These are phyloP conservation scores for Gila robusta DNA, from an alignment of 2,797 vertebrate genomes.

Conservation along the genomic window DNA sequence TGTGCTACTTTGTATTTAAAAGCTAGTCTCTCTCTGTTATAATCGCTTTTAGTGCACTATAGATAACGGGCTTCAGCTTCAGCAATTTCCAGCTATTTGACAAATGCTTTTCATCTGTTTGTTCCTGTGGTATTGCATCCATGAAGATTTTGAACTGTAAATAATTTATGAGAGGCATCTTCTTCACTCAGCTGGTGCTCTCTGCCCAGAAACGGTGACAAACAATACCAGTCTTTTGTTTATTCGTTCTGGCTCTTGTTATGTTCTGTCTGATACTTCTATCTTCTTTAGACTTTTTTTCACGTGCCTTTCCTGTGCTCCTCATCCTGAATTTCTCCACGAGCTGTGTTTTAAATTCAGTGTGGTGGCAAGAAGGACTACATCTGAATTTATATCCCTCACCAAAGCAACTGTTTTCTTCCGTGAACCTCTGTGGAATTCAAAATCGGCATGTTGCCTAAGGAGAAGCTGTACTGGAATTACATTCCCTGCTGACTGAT, in stretches of 20 bases:
- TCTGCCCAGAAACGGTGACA: constrained; percentile 6
- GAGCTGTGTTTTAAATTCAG: constrained; percentile 22
- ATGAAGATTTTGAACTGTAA: constrained; percentile 56
- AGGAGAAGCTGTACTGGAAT: constrained; percentile 66
- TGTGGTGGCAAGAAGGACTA: constrained; percentile 10
- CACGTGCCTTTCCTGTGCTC: neutral
- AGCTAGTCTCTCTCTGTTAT: constrained; percentile 29
- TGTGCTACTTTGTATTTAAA: constrained; percentile 44
- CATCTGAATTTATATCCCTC: constrained; percentile 39
- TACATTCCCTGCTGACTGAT: constrained; percentile 68
- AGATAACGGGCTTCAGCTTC: constrained; percentile 53
- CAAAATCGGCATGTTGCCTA: constrained; percentile 67
- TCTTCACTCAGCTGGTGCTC: constrained; percentile 13
- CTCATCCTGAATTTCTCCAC: constrained; percentile 12
- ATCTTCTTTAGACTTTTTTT: neutral
- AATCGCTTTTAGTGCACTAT: constrained; percentile 50
- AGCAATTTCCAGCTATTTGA: constrained; percentile 44
- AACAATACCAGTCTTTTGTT: constrained; percentile 11
- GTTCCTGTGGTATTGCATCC: constrained; percentile 52
- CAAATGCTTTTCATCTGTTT: constrained; percentile 53
- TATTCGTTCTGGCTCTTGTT: neutral
- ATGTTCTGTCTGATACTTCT: constrained; percentile 7
- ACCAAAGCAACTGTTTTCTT: constrained; percentile 37
- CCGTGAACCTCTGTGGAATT: constrained; percentile 60
- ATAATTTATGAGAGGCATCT: constrained; percentile 67